A percentile compares a stretch with the other conserved stretches of the same genome.
phyloP scores from a whole-genome alignment of 2,797 vertebrate species.

The Emydoidea blandingii region DNA sequence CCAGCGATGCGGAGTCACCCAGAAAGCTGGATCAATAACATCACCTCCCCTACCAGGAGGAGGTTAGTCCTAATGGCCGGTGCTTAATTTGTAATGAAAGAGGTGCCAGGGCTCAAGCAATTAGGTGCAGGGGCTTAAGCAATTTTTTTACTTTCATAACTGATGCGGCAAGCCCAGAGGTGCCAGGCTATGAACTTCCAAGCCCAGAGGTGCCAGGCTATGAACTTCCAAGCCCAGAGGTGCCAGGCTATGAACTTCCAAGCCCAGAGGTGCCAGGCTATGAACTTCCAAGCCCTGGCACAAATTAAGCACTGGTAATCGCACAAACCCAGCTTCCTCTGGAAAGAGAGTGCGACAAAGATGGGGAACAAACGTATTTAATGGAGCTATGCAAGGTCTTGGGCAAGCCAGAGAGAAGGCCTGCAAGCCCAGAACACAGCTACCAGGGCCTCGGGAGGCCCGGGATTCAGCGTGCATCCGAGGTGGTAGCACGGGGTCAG shows the following conservation, averaged over 20 bases:
- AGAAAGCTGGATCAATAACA: accelerated
- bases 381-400: accelerated
- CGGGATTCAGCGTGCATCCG: background rate
- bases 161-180: too few species aligned
- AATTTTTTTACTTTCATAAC: too few species aligned
- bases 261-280: too few species aligned
- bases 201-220: too few species aligned
- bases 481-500: accelerated
- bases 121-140: too few species aligned
- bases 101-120: too few species aligned
- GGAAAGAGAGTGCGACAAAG: background rate
- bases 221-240: too few species aligned
- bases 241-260: too few species aligned
- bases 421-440: background rate
- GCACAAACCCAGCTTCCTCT: background rate
- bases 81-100: too few species aligned
- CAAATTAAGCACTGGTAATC: background rate
- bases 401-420: background rate
- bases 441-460: accelerated
- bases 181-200: too few species aligned
- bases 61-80: accelerated
- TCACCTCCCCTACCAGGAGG: accelerated
- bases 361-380: too few species aligned
- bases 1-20: background rate
- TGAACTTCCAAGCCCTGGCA: too few species aligned